phyloP scores from a whole-genome alignment of 1,140 invertebrate genomes.

The Tetramorium parvispinum region DNA sequence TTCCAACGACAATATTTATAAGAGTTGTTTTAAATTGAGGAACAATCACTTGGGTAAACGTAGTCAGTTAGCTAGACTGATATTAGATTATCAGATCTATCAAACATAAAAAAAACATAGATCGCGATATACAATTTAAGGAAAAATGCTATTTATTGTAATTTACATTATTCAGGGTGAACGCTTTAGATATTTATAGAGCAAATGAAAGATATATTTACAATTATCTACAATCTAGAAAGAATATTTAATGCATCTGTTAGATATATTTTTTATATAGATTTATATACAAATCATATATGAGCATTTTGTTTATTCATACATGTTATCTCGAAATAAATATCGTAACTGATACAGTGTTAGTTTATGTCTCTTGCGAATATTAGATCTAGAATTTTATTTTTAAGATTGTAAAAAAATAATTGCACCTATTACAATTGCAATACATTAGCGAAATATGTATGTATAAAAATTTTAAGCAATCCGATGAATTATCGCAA shows the following conservation, averaged over 20 bases:
- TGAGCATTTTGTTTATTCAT: conserved; percentile 68
- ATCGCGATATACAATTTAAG: conserved; percentile 10
- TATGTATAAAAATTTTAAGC: conserved; percentile 37
- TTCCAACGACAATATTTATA: conserved; percentile 72
- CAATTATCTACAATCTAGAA: conserved; percentile 1
- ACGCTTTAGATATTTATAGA: conserved; percentile 4
- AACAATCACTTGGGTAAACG: conserved; percentile 82
- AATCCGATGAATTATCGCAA: conserved; percentile 62
- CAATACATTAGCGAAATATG: conserved; percentile 18
- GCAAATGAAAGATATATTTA: background rate
- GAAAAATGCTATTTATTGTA: conserved; percentile 25
- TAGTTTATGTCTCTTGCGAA: conserved; percentile 4
- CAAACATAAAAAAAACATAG: conserved; percentile 60
- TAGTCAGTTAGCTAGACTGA: conserved; percentile 84
- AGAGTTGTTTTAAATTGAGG: conserved; percentile 77
- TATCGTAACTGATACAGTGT: conserved; percentile 53
- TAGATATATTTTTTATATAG: conserved; percentile 7
- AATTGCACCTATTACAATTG: conserved; percentile 24
- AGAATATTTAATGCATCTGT: background rate
- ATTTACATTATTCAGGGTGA: background rate
- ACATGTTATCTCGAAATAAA: conserved; percentile 70
- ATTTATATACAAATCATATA: conserved; percentile 16
- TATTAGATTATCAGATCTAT: conserved; percentile 82
- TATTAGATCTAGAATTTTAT: background rate
- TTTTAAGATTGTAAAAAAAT: conserved; percentile 15